Conservation (phyloP, 2,797 vertebrate genomes). For the Poecilia gillii region DNA sequence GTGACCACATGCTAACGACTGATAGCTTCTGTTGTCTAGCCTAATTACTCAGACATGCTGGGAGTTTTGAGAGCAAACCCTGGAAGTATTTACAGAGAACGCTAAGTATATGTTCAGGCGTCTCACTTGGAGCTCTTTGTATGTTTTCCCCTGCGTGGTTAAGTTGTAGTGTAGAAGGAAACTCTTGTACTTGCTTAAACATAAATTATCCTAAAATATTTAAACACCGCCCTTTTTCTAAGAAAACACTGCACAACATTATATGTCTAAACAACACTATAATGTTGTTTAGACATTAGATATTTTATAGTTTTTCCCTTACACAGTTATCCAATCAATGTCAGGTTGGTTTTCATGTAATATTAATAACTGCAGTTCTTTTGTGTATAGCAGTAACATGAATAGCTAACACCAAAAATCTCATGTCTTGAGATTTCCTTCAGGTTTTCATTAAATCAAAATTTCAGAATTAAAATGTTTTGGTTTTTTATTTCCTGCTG, state of each 20-base stretch:
- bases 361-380: background rate
- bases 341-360: background rate
- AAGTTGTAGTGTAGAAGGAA: background rate
- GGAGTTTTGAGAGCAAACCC: constrained; percentile 10
- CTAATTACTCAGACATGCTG: constrained; percentile 9
- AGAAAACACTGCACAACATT: background rate
- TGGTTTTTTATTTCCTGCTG: background rate
- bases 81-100: background rate
- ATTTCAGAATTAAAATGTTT: background rate
- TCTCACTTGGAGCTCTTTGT: background rate
- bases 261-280: background rate
- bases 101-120: background rate
- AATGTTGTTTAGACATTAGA: background rate
- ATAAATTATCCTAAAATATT: background rate
- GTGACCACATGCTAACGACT: constrained; percentile 14
- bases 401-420: background rate
- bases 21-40: background rate
- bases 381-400: background rate
- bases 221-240: background rate
- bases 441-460: background rate
- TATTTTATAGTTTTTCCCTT: background rate
- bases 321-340: background rate
- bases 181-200: constrained; percentile 1
- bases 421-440: background rate
- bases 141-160: background rate